A percentile compares a stretch with the other conserved stretches of the same genome.
Evolutionary conservation across 2,888 invertebrate species (phyloP).

Genomic region (Oxycera nigricornis): DNA sequence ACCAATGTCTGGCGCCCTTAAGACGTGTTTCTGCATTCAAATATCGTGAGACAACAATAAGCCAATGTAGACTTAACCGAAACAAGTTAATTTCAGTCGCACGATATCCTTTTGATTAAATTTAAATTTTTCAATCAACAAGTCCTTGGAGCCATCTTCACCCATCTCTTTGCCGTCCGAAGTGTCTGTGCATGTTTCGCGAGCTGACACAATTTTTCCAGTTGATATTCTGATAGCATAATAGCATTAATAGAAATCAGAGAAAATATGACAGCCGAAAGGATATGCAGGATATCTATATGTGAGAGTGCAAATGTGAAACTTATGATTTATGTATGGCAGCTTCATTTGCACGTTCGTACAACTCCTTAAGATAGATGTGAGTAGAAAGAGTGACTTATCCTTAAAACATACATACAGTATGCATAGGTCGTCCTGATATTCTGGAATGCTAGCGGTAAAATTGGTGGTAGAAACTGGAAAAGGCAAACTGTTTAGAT

Average conservation of each 20-base stretch:
- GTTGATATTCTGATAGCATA: conserved; percentile 23
- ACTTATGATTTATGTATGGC: conserved; percentile 37
- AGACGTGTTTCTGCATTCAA: background rate
- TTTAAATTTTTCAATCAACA: conserved; percentile 49
- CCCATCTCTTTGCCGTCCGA: background rate
- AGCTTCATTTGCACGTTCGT: conserved; percentile 32
- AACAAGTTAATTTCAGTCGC: conserved; percentile 47
- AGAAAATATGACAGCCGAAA: background rate
- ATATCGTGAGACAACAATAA: conserved; percentile 14
- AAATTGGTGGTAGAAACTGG: background rate
- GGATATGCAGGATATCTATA: background rate
- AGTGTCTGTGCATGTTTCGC: background rate
- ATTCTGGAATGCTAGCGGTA: background rate
- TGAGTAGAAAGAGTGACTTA: background rate
- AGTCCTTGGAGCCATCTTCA: conserved; percentile 30
- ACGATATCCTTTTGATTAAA: conserved; percentile 48
- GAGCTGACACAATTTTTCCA: conserved; percentile 8
- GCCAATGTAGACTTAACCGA: background rate
- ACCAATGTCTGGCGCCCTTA: background rate
- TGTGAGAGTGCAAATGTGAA: conserved; percentile 11
- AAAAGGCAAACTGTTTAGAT: background rate
- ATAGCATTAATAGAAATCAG: conserved; percentile 21
- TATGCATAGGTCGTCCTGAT: too few species aligned
- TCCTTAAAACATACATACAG: background rate
- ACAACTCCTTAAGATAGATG: background rate